Evolutionary conservation across 2,888 invertebrate genomes (phyloP), one percentile per base, ranked within the genome.

Genomic region (Synergus gifuensis): DNA sequence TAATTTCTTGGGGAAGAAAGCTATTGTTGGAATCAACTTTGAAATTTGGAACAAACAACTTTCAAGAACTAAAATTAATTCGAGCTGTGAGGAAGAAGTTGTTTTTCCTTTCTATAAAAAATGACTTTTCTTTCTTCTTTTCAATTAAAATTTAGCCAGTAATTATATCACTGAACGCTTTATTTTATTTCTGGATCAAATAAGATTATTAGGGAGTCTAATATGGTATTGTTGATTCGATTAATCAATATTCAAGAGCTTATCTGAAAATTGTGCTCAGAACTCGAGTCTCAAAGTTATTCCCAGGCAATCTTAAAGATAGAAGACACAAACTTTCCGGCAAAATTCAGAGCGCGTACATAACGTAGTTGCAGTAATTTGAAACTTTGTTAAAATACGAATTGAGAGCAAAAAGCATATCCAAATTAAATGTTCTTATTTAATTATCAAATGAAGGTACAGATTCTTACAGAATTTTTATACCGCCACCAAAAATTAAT

Each of bases 191-290:
- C 22, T 5, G 12, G 12, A 60, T 12, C 22, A 22, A 60, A 14
- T 22, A 11, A 0, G 4, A 60, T 22, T 60, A 22, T 22, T 60
- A 11, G 5, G 22, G 4, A 60, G 14, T 60, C 60, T 60, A 60
- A 60, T 60, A 60, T 0, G 60, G 22, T 60, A 22, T 18, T 60
- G 60, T 60, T 60, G 22, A 60, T 60, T 60, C 60, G 11, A 60
- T 22, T 60, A 60, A 60, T 60, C 60, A 60, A 60, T 60, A 60
- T 60, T 60, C 60, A 60, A 28, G 60, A 60, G 60, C 60, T 60
- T 22, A 60, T 60, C 60, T 22, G 60, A 60, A 60, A 60, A 60
- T 60, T 60, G 60, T 22, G 60, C 5, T 60, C 60, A 22, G 60
- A 28, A 22, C 60, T 60, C 60, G 60, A 60, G 60, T 60, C 60